Base-by-base conservation (phyloP, 2,888 invertebrate genomes). In the Incurvaria masculella region DNA sequence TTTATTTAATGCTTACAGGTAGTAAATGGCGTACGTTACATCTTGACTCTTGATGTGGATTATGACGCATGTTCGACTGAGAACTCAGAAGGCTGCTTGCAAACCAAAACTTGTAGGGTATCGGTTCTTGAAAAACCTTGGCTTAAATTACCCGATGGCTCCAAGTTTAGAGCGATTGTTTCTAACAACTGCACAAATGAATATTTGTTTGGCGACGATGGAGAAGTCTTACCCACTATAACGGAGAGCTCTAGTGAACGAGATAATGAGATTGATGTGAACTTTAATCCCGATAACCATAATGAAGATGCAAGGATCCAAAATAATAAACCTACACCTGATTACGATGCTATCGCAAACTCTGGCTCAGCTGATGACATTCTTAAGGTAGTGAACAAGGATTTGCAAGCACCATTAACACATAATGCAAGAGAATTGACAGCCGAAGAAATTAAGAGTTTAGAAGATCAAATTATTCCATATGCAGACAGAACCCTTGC, bases 71-170 rank as follows among this genome's bases (percentile, higher is more conserved):
- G 84, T 58, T 59, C 68, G 8, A 55, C 59, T 21, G 56, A 51
- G 38, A 53, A 62, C 51, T 55, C 58, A 46, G 63, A 66, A 38
- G 46, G 57, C 6, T 78, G 78, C 55, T 53, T 55, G n/a, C 56
- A 58, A 21, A 62, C 63, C 19, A 72, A 68, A 55, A 61, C 74
- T 6, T 89, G 88, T 61, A 80, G 81, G 55, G 64, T 88, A 52
- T 76, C 81, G 18, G 80, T 85, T 57, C 64, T 85, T 48, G 85
- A 87, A 61, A 83, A 85, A 58, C 84, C 85, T 1, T 87, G 88
- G 86, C 61, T 83, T 21, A 74, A 72, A 59, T 69, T 79, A 46
- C 61, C 75, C 14, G 74, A 78, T 63, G 83, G 83, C 26, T 79
- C 79, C 44, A 84, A 81, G 61, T 79, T 80, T 42, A 82, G 85